These are phyloP conservation scores for Sinocyclocheilus anshuiensis DNA, from an alignment of 2,113 vertebrate species.

Conservation along the genomic window DNA sequence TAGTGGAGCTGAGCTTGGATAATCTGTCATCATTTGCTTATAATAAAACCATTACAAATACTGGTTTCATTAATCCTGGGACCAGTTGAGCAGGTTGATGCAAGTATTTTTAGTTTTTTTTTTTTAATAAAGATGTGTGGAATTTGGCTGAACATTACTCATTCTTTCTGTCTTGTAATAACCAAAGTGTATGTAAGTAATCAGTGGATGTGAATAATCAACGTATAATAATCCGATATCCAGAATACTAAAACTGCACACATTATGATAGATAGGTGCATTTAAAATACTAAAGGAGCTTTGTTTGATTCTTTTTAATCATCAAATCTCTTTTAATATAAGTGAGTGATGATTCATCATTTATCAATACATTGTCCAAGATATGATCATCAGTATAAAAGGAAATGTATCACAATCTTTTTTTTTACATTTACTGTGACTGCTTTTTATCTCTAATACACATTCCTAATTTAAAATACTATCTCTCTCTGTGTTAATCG, in stretches of 20 bases:
- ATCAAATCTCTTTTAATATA: constrained; percentile 19
- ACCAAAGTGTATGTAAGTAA: too few species aligned
- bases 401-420: background rate
- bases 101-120: background rate
- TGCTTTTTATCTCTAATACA: background rate
- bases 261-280: background rate
- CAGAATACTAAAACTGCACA: background rate
- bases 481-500: background rate
- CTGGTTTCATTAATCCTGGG: background rate
- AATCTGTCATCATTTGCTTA: background rate
- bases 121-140: background rate
- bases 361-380: background rate
- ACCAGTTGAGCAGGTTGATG: background rate
- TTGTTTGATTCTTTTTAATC: background rate
- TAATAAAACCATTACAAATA: background rate
- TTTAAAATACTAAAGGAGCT: background rate
- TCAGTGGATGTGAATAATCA: too few species aligned
- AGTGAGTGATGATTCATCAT: constrained; percentile 64
- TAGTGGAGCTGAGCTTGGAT: background rate
- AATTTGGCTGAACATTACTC: too few species aligned
- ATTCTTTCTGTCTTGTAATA: too few species aligned
- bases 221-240: too few species aligned
- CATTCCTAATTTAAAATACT: background rate
- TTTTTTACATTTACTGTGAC: background rate
- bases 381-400: background rate